These are phyloP conservation scores for Scolopax bukidnonensis DNA, from an alignment of 2,797 vertebrate genomes.

Conservation along the genomic window DNA sequence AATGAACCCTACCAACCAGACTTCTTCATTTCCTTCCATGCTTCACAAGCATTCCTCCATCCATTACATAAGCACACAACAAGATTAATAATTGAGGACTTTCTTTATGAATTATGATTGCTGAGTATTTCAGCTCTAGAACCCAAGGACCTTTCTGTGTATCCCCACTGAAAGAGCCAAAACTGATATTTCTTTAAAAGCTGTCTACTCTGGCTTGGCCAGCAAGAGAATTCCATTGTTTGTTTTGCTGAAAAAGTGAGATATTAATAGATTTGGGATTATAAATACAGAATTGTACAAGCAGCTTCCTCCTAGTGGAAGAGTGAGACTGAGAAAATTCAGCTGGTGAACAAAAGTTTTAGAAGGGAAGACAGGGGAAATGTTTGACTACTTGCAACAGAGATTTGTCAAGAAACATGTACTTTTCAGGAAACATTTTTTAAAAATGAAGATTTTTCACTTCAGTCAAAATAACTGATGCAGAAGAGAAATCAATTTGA, in stretches of 20 bases:
- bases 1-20: not conserved
- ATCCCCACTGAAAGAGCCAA: not conserved
- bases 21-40: not conserved
- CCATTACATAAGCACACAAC: not conserved
- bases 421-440: not conserved
- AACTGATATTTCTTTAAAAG: not conserved
- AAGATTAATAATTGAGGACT: not conserved
- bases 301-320: not conserved
- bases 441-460: not conserved
- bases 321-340: not conserved
- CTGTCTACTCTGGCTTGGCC: not conserved
- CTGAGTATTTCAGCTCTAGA: not conserved
- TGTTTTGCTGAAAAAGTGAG: not conserved
- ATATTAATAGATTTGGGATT: not conserved
- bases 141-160: not conserved
- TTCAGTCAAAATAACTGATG: not conserved
- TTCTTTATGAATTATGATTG: not conserved
- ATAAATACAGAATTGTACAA: not conserved
- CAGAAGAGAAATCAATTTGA: not conserved
- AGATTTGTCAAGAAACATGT: not conserved
- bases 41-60: not conserved
- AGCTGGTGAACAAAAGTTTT: not conserved
- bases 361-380: not conserved
- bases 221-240: not conserved
- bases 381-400: not conserved